phyloP scores from a whole-genome alignment of 92 coral and sea anemone genomes.

The Plumapathes pennacea region DNA sequence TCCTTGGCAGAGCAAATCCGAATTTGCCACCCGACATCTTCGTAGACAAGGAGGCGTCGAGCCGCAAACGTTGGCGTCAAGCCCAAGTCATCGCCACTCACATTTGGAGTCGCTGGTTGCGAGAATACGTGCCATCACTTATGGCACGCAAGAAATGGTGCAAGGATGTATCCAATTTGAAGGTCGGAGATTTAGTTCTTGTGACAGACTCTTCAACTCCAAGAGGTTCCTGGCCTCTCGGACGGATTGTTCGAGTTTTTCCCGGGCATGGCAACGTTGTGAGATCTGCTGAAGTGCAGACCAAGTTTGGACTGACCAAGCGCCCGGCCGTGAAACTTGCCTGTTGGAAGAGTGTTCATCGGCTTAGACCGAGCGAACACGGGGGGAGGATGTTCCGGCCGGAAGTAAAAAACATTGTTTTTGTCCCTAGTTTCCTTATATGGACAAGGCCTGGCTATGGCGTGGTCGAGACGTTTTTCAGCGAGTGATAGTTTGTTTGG shows the following conservation, averaged over 20 bases:
- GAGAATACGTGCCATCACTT: conserved; percentile 2
- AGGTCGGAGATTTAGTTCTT: conserved; percentile 38
- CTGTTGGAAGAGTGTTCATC: conserved; percentile 41
- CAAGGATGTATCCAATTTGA: conserved; percentile 7
- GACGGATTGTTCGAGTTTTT: conserved; percentile 31
- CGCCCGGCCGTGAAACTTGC: conserved; percentile 19
- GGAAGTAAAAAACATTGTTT: too few relatives aligned
- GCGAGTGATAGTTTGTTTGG: too few relatives aligned
- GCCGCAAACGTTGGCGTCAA: conserved; percentile 33
- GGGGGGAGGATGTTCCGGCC: conserved; percentile 23
- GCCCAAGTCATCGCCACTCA: conserved; percentile 23
- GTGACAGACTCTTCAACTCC: conserved; percentile 13
- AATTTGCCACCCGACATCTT: too few relatives aligned
- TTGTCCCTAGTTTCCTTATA: too few relatives aligned
- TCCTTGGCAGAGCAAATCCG: conserved; percentile 34
- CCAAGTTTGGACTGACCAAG: conserved; percentile 14
- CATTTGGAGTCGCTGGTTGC: conserved; percentile 18
- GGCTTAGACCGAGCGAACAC: conserved; percentile 10
- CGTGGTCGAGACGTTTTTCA: too few relatives aligned
- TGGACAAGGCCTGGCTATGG: too few relatives aligned
- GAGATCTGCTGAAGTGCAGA: conserved; percentile 31
- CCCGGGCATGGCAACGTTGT: conserved; percentile 29
- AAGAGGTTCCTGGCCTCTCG: conserved; percentile 46
- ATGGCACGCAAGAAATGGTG: conserved; percentile 33
- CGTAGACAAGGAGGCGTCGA: conserved; percentile 19